These are phyloP conservation scores for Sinocyclocheilus rhinocerous DNA, from an alignment of 2,113 vertebrate genomes.

Conservation along the genomic window DNA sequence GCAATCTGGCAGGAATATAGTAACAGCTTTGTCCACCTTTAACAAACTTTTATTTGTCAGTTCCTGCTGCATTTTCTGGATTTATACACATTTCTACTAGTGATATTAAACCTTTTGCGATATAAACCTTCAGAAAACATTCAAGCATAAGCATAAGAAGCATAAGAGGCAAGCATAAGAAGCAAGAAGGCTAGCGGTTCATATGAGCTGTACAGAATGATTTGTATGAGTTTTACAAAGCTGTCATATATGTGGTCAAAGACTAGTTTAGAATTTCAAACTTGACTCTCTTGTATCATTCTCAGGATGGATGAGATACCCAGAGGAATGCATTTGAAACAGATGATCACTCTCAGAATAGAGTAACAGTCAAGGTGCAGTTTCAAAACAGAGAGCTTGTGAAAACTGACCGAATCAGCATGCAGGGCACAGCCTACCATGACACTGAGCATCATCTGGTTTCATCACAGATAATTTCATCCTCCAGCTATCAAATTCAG, in stretches of 20 bases:
- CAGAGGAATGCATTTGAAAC: slow-evolving; percentile 31
- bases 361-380: not conserved
- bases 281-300: slow-evolving; percentile 18
- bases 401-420: slow-evolving; percentile 19
- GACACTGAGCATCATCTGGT: slow-evolving; percentile 21
- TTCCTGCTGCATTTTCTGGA: not conserved
- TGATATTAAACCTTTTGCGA: not conserved
- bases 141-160: not conserved
- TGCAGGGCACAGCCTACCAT: not conserved
- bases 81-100: not conserved
- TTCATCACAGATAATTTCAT: slow-evolving; percentile 20
- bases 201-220: not conserved
- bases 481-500: not conserved
- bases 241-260: not conserved
- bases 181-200: not conserved
- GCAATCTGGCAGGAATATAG: not conserved
- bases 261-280: slow-evolving; percentile 11
- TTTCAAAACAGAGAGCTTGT: slow-evolving; percentile 8
- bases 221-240: not conserved
- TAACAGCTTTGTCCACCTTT: slow-evolving; percentile 10
- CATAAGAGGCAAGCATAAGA: too few species aligned
- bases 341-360: slow-evolving; percentile 29
- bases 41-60: not conserved
- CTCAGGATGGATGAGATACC: slow-evolving; percentile 1
- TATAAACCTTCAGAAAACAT: not conserved